Evolutionary conservation across 2,113 vertebrate genomes (phyloP).

Genomic region (Propithecus coquereli): DNA sequence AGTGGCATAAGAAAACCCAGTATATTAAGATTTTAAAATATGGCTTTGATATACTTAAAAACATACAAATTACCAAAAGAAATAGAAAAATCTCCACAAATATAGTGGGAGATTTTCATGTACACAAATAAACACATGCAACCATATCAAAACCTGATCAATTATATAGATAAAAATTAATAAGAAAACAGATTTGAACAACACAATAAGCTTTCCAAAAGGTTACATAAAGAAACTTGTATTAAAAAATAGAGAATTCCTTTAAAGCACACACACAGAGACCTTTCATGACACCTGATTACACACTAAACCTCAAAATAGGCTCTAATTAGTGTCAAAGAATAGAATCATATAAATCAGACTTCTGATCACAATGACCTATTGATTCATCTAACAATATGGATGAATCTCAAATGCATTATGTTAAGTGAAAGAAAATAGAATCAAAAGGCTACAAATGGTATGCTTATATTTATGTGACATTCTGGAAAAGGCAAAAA

Average conservation of each 20-base stretch:
- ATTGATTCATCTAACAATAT: not conserved
- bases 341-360: not conserved
- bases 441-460: not conserved
- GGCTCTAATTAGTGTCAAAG: not conserved
- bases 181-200: not conserved
- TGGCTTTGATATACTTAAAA: not conserved
- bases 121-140: not conserved
- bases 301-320: not conserved
- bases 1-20: not conserved
- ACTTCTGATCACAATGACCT: not conserved
- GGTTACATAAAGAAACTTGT: not conserved
- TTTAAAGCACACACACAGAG: not conserved
- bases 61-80: not conserved
- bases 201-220: not conserved
- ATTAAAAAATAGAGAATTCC: slow-evolving; percentile 1
- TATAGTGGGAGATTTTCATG: not conserved
- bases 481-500: not conserved
- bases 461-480: not conserved
- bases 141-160: not conserved
- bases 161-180: not conserved
- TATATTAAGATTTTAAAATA: not conserved
- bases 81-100: not conserved
- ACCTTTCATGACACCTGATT: not conserved
- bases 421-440: slow-evolving; percentile 3
- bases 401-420: not conserved